Conservation (phyloP, 2,113 vertebrate species). For the Sclerurus mexicanus region DNA sequence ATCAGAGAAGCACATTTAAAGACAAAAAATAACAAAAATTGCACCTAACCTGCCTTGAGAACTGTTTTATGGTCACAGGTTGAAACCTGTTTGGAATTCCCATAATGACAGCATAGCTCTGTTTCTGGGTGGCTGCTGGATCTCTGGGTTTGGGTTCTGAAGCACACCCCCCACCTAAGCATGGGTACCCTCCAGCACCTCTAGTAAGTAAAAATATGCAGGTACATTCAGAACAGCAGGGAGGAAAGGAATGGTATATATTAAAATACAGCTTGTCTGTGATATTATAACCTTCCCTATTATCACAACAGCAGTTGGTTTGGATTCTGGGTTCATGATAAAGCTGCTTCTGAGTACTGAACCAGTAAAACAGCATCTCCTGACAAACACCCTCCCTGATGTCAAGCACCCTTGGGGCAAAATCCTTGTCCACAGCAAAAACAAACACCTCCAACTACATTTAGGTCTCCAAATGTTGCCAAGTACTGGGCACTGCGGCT, state of each 20-base stretch:
- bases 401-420: not conserved
- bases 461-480: not conserved
- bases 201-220: not conserved
- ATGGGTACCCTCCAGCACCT: not conserved
- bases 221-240: not conserved
- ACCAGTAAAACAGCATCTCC: not conserved
- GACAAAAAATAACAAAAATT: not conserved
- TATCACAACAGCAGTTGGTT: not conserved
- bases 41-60: not conserved
- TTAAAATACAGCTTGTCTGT: too few species aligned
- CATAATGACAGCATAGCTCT: not conserved
- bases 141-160: not conserved
- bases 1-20: not conserved
- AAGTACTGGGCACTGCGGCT: not conserved
- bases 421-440: not conserved
- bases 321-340: not conserved
- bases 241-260: not conserved
- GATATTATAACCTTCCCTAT: not conserved
- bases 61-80: not conserved
- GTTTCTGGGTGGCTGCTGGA: not conserved
- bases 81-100: conserved; percentile 18
- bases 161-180: not conserved
- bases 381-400: not conserved
- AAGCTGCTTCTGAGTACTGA: not conserved
- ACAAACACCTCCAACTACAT: not conserved